These are phyloP conservation scores for Amblyornis subalaris DNA, from an alignment of 2,113 vertebrate genomes.

Conservation along the genomic window DNA sequence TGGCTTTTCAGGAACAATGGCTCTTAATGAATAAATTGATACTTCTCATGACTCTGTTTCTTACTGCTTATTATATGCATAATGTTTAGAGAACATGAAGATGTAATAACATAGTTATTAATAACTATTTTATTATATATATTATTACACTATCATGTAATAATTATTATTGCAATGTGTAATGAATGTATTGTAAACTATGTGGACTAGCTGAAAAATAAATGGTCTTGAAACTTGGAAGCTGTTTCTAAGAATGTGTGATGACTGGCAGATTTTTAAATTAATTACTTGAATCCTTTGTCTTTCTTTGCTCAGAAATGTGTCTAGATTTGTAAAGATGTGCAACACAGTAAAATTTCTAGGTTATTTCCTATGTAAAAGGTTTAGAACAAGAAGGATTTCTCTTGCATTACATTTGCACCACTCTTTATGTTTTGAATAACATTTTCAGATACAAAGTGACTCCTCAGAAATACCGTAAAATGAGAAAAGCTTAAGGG, in stretches of 20 bases:
- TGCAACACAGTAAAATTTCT: not conserved
- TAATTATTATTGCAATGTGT: not conserved
- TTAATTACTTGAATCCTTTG: not conserved
- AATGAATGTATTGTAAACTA: not conserved
- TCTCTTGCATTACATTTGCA: not conserved
- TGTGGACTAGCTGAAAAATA: conserved; percentile 13
- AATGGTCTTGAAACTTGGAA: not conserved
- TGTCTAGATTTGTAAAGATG: not conserved
- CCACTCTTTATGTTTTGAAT: conserved; percentile 32
- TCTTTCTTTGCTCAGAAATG: conserved; percentile 33
- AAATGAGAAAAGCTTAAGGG: conserved; percentile 55
- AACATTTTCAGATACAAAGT: conserved; percentile 43
- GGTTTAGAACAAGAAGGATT: conserved; percentile 1
- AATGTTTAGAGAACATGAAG: not conserved
- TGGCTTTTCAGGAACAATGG: not conserved
- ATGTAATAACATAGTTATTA: not conserved
- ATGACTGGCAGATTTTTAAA: not conserved
- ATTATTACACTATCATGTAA: not conserved
- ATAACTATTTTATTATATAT: not conserved
- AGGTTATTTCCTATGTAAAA: not conserved
- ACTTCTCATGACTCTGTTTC: not conserved
- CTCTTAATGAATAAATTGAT: not conserved
- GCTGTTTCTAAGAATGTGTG: not conserved
- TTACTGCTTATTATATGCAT: not conserved
- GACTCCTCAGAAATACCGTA: conserved; percentile 42